Base-by-base conservation (phyloP, 2,113 vertebrate species). In the Raja brachyura region DNA sequence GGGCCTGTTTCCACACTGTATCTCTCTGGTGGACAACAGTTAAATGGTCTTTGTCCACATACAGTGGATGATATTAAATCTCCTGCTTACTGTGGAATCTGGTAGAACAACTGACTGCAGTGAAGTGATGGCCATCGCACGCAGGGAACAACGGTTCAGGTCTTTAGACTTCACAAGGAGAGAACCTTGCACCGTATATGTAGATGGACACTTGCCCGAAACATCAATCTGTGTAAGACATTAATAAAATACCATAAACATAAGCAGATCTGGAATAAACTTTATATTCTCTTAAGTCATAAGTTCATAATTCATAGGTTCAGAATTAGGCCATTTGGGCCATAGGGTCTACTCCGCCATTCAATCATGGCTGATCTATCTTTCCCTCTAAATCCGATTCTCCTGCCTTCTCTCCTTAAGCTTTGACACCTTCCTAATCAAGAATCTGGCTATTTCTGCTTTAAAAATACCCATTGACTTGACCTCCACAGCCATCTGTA, bases 181-280 rank as follows among this genome's bases (percentile, higher is more conserved):
- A 63, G 93, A 22, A 7, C 97, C 97, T 93, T 93, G 96, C 59
- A 11, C 93, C 94, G 96, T 95, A 73, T 99, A 98, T 0, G 9
- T 96, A 93, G 97, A 98, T 59, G 93, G 95, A 76, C 98, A 98
- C 13, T 94, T 95, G 93, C 97, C 98, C 20, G 97, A 95, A 61
- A 98, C 54, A 93, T 98, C 97, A 39, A 96, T 96, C 98, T 98
- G 94, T 79, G 31, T 76, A 25, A 79, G 94, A 86, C 13, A 90
- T 70, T 25, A 48, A 33, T 25, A 31, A 63, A 28, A 86, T 14
- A 86, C 33, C 54, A 81, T 83, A 56, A 85, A 85, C 59, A 85
- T 85, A 85, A 18, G 5, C n/a, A 0, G 83, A 31, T 16, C 13
- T 33, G 14, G 59, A 63, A 63, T 16, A n/a, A 8, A 88, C 14